Base-by-base conservation (phyloP, 2,888 invertebrate species). In the Lapara coniferarum region DNA sequence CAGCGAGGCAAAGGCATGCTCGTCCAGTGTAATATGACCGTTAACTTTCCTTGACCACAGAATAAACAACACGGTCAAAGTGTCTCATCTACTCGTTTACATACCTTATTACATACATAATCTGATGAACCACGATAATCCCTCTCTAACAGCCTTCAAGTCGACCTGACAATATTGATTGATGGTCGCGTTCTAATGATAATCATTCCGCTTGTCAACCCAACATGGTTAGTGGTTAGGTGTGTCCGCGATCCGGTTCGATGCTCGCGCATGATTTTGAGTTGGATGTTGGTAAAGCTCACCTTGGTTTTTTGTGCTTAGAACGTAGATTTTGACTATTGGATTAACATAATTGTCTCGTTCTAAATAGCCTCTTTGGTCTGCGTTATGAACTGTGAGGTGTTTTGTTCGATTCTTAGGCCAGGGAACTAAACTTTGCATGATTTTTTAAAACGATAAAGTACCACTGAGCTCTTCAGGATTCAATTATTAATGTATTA, bases 151-250 rank as follows among this genome's bases (percentile, higher is more conserved):
- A 13, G 46, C 19, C 63, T 10, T 63, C 63, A 16, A 16, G 10
- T 59, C 59, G 44, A 46, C 63, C 63, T 63, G 63, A 63, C 49
- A 63, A 49, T 63, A 63, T 63, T 63, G 63, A 63, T 63, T 63
- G 63, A 63, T 49, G 46, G 49, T 6, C 46, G 10, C 57, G 63
- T 19, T 63, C 46, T 63, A 19, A 63, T 63, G 46, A 63, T 63
- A 63, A 63, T 63, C 63, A 63, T 63, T 63, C 49, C 63, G 63
- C 49, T 63, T 63, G 63, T 63, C 63, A 63, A 63, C 63, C 19
- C 46, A 16, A 16, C 49, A 49, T 63, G 63, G 49, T 63, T 63
- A 13, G 46, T 63, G 19, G 49, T 46, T 19, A 59, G 56, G 51
- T 37, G 37, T 37, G 37, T 25, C 56, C 30, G 19, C 16, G 49